These are phyloP conservation scores for Chlorocebus sabaeus DNA, from an alignment of 2,113 vertebrate species.

Conservation along the genomic window DNA sequence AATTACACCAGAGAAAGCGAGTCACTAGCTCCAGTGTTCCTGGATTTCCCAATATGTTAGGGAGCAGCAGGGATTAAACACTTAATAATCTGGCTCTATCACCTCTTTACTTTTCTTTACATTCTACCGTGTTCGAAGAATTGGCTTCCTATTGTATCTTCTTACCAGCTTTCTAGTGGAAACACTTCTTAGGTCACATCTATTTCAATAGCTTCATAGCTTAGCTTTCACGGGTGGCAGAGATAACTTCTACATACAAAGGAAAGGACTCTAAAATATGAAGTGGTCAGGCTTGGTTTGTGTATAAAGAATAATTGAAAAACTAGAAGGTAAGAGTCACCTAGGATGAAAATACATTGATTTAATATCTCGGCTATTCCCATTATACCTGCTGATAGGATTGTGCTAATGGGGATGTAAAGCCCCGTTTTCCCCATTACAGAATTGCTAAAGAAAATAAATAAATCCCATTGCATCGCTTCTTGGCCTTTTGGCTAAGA, in stretches of 20 bases:
- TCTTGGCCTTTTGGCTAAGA: no score
- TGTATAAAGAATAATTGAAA: not conserved
- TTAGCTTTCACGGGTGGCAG: not conserved
- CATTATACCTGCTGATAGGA: not conserved
- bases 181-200: not conserved
- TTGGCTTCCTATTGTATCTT: not conserved
- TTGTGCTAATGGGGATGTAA: not conserved
- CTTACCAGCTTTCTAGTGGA: not conserved
- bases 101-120: not conserved
- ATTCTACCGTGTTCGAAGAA: accelerated
- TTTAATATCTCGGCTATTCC: not conserved
- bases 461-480: not conserved
- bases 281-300: not conserved
- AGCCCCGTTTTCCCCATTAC: not conserved
- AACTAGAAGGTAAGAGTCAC: not conserved
- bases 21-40: not conserved
- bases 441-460: not conserved
- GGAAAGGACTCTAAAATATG: not conserved
- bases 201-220: not conserved
- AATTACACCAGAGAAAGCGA: not conserved
- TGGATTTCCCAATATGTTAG: not conserved
- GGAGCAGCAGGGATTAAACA: not conserved
- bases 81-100: not conserved
- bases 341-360: not conserved
- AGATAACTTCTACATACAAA: not conserved